phyloP scores from a whole-genome alignment of 2,113 vertebrate species.

The Kryptolebias marmoratus region DNA sequence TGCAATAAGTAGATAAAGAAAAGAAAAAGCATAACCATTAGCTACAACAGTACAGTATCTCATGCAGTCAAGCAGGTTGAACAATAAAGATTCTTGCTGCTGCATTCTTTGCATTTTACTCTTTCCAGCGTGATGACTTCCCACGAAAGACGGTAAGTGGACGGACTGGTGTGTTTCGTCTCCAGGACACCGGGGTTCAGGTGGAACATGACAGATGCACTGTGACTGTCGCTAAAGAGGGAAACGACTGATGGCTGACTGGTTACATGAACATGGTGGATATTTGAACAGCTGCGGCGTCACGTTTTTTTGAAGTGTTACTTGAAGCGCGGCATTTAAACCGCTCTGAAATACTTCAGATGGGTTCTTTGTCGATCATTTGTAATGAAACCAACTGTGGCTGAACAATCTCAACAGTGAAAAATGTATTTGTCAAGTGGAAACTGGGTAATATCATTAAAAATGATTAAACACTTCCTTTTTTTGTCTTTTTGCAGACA shows the following conservation, averaged over 20 bases:
- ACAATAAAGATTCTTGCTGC: slow-evolving; percentile 2
- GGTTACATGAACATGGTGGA: slow-evolving; percentile 5
- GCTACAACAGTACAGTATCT: neutral
- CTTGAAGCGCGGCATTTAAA: neutral
- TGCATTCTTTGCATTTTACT: slow-evolving; percentile 68
- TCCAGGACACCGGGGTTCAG: slow-evolving; percentile 28
- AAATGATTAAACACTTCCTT: too few species aligned
- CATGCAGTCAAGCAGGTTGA: slow-evolving; percentile 3
- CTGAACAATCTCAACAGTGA: too few species aligned
- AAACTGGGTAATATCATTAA: too few species aligned
- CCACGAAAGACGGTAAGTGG: slow-evolving; percentile 58
- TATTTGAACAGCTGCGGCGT: neutral
- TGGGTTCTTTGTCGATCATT: too few species aligned
- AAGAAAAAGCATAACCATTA: neutral
- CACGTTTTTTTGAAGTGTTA: neutral
- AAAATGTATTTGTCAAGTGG: too few species aligned
- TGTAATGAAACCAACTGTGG: too few species aligned
- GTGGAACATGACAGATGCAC: neutral
- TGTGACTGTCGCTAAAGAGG: neutral
- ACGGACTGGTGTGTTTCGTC: slow-evolving; percentile 61
- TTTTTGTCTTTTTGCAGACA: too few species aligned
- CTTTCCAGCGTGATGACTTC: slow-evolving; percentile 23
- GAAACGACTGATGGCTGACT: neutral
- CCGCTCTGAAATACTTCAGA: too few species aligned
- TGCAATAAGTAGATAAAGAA: neutral